These are phyloP conservation scores for Myotis planiceps DNA, from an alignment of 2,797 vertebrate species.

Conservation along the genomic window DNA sequence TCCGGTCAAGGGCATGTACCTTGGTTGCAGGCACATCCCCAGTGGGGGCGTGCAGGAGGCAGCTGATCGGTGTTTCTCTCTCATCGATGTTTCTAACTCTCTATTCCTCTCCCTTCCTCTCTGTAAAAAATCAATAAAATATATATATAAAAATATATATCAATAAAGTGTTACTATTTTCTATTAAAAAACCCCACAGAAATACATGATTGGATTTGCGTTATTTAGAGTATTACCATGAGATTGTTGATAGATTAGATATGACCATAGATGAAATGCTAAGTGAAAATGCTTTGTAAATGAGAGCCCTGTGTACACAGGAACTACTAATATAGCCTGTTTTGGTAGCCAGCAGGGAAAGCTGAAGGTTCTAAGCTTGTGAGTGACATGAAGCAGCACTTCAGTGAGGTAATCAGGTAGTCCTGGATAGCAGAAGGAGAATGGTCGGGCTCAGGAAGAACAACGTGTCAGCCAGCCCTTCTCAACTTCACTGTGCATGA, in stretches of 20 bases:
- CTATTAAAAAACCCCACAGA: background rate
- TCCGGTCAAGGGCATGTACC: no score
- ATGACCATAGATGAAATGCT: background rate
- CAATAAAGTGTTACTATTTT: slow-evolving; percentile 20
- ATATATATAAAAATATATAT: no score
- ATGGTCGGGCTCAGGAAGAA: background rate
- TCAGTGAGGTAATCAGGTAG: background rate
- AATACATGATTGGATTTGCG: background rate
- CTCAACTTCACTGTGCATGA: background rate
- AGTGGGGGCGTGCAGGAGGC: no score
- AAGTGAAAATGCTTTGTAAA: background rate
- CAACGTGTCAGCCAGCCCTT: background rate
- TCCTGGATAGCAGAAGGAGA: fast-evolving
- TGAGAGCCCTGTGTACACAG: background rate
- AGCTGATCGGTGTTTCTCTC: no score
- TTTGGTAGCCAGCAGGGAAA: background rate
- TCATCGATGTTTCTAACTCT: no score
- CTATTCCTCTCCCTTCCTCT: no score
- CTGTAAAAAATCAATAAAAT: no score
- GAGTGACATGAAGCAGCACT: background rate
- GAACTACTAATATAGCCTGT: no score
- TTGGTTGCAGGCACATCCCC: no score
- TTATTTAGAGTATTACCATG: background rate
- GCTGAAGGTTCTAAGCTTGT: background rate
- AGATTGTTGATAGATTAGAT: background rate